phyloP scores from a whole-genome alignment of 2,797 vertebrate species.

The Centropyge bicolor region DNA sequence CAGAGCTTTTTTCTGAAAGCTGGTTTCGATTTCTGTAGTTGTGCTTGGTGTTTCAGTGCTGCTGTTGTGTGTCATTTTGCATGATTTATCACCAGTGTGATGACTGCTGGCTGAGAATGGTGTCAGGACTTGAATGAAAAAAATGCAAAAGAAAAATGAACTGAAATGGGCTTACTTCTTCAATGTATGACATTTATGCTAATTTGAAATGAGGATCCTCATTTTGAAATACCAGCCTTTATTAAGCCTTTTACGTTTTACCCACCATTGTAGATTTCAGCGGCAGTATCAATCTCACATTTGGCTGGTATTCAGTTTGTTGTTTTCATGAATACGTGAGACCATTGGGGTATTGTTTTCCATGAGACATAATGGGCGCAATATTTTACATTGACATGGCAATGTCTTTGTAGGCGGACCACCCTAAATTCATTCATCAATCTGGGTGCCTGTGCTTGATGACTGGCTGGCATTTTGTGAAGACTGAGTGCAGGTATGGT shows the following conservation, averaged over 20 bases:
- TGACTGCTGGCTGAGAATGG: constrained; percentile 49
- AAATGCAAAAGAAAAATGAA: constrained; percentile 33
- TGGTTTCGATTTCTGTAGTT: constrained; percentile 37
- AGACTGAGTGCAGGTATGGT: constrained; percentile 72
- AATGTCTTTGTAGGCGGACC: constrained; percentile 76
- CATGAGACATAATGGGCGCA: constrained; percentile 74
- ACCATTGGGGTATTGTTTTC: constrained; percentile 71
- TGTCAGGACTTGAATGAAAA: constrained; percentile 36
- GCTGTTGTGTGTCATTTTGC: constrained; percentile 60
- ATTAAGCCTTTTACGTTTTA: constrained; percentile 48
- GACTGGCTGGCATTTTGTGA: constrained; percentile 79
- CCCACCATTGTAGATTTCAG: constrained; percentile 35
- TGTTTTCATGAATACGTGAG: constrained; percentile 63
- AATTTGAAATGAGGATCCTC: constrained; percentile 60
- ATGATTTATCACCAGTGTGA: constrained; percentile 65
- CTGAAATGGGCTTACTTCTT: constrained; percentile 40
- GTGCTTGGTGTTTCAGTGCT: constrained; percentile 29
- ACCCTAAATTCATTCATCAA: constrained; percentile 81
- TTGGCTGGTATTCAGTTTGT: constrained; percentile 57
- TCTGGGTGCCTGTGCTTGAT: constrained; percentile 70
- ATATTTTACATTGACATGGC: constrained; percentile 77
- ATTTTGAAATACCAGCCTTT: constrained; percentile 53
- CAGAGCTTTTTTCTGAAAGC: constrained; percentile 41
- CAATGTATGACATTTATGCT: constrained; percentile 53
- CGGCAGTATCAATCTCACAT: constrained; percentile 47